Base-by-base conservation (phyloP, 2,113 vertebrate genomes). In the Tetraodon nigroviridis region DNA sequence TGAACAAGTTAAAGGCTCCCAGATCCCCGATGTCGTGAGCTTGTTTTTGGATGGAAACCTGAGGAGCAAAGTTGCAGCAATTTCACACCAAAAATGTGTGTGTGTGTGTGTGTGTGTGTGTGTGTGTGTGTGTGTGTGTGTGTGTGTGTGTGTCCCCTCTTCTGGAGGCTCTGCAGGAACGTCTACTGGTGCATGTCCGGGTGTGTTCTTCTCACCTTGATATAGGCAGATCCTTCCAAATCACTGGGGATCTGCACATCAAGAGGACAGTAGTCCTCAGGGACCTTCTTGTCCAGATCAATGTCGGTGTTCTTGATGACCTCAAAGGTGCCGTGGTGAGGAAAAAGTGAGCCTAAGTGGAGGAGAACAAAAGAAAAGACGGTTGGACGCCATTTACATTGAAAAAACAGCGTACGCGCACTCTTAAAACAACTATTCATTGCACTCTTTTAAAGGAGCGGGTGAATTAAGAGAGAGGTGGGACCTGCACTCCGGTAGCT, bases 221-320 rank as follows among this genome's bases (percentile, higher is more conserved):
- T 95, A 55, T 97, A 97, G 0, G 97, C 97, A 17, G 95, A 98
- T 16, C 97, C 97, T 53, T 99, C 95, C 73, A 99, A 85, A 76
- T 99, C 97, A 83, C 97, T 97, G 54, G 97, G 95, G 80, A 98
- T 98, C 77, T 96, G 93, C 58, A 99, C 95, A 53, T 95, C 90
- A 4, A 99, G 90, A 5, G 97, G 95, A 72, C 96, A 99, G 84
- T 99, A 98, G 81, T 98, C 95, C 55, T 98, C 96, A 24, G 97
- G 95, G 65, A 98, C 90, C 75, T 98, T 98, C 88, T 98, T 99
- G 83, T 99, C 95, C 73, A 97, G 81, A 82, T 99, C 95, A 48
- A 99, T 92, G 75, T 99, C 97, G 12, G 97, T 99, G 89, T 99
- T 99, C 86, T 99, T 99, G 82, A 99, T 94, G 54, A 99, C 96